These are phyloP conservation scores for Germaria angustata DNA, from an alignment of 2,888 invertebrate species.

Conservation along the genomic window DNA sequence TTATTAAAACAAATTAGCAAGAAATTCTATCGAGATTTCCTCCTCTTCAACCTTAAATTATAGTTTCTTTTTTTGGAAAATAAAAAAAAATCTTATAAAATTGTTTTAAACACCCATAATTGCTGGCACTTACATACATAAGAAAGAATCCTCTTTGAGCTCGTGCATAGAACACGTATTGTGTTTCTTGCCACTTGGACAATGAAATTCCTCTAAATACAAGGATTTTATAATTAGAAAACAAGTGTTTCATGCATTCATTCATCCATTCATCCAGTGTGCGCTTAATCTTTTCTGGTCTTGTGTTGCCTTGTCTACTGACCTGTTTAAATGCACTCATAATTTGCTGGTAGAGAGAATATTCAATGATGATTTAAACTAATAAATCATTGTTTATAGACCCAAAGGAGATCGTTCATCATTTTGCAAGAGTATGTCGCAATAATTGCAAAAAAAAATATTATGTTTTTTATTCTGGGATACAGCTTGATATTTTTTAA, in stretches of 20 bases:
- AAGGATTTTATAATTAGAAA: constrained; percentile 42
- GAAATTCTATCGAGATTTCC: background rate
- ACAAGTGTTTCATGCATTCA: constrained; percentile 25
- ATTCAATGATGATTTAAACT: constrained; percentile 57
- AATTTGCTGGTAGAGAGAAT: constrained; percentile 46
- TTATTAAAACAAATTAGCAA: background rate
- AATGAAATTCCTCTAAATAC: constrained; percentile 20
- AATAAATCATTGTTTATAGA: constrained; percentile 67
- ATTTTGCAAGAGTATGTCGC: constrained; percentile 61
- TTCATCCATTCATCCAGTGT: background rate
- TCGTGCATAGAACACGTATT: constrained; percentile 37
- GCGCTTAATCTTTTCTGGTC: constrained; percentile 2
- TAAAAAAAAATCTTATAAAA: constrained; percentile 23
- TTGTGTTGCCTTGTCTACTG: constrained; percentile 56
- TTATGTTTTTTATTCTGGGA: constrained; percentile 18
- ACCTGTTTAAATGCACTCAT: constrained; percentile 61
- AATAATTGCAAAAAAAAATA: constrained; percentile 58
- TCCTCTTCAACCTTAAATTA: background rate
- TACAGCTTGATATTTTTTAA: constrained; percentile 36
- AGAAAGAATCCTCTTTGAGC: constrained; percentile 3
- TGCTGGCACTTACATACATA: background rate
- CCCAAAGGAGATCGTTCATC: constrained; percentile 66
- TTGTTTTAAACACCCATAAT: constrained; percentile 41
- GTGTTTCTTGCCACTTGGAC: constrained; percentile 3
- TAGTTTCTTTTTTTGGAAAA: background rate